A percentile compares a stretch with the other conserved stretches of the same genome.
Conservation (phyloP, 2,888 invertebrate genomes). For the Sinohyriopsis cumingii region DNA sequence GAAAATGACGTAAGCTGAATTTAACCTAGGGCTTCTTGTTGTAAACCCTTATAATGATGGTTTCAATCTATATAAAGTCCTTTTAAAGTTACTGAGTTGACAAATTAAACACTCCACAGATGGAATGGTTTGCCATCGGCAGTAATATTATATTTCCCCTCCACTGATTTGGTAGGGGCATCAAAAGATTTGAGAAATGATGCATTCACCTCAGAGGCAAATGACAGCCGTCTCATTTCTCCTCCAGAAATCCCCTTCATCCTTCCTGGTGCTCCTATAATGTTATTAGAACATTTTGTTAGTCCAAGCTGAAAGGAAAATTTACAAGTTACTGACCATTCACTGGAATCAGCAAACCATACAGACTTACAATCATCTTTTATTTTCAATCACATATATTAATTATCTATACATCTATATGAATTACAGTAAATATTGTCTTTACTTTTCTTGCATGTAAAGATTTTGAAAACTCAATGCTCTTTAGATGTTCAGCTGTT, state of each 20-base stretch:
- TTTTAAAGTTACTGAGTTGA: no score
- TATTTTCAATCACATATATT: no score
- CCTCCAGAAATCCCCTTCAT: constrained; percentile 96
- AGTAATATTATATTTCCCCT: no score
- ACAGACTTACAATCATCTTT: background rate
- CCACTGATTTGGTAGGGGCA: background rate
- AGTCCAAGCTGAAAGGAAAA: constrained; percentile 81
- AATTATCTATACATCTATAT: no score
- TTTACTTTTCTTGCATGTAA: background rate
- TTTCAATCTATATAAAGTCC: no score
- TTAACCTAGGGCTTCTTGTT: no score
- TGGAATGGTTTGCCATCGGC: no score
- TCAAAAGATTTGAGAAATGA: background rate
- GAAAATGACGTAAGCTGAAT: no score
- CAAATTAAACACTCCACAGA: no score
- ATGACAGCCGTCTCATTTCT: constrained; percentile 94
- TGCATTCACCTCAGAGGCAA: constrained; percentile 87
- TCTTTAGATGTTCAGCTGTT: no score
- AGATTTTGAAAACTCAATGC: background rate
- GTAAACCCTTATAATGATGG: no score
- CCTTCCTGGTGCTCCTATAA: constrained; percentile 90
- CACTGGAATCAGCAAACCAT: background rate
- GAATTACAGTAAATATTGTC: no score
- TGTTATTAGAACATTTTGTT: constrained; percentile 90
- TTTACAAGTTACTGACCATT: background rate